Conservation (phyloP, 2,888 invertebrate genomes). For the Hemicrepidius hirtus region DNA sequence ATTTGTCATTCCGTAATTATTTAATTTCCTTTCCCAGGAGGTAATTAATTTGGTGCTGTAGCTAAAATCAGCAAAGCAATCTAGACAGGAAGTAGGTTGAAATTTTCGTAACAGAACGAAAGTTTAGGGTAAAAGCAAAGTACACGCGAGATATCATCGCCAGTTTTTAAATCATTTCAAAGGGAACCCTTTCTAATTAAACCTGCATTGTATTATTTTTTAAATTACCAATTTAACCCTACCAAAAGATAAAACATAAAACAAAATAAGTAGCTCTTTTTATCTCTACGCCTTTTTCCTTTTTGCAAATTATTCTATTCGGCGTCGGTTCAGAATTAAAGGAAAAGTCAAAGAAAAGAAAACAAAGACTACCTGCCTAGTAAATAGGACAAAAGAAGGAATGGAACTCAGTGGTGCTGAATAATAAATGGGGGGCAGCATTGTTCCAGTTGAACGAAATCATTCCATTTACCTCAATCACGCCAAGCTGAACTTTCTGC, state of each 20-base stretch:
- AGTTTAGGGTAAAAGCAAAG: not conserved
- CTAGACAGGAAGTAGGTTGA: not conserved
- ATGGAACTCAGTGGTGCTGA: conserved; percentile 40
- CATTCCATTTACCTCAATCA: conserved; percentile 42
- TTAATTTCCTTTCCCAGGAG: conserved; percentile 25
- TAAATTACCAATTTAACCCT: conserved; percentile 5
- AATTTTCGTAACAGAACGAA: not conserved
- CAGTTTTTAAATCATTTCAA: not conserved
- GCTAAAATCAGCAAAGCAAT: conserved; percentile 15
- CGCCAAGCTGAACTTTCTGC: conserved; percentile 14
- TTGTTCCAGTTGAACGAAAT: conserved; percentile 45
- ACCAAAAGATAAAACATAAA: not conserved
- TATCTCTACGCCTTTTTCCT: conserved; percentile 1
- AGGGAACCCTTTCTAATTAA: not conserved
- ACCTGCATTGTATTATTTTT: conserved; percentile 8
- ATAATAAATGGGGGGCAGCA: conserved; percentile 44
- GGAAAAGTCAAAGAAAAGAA: conserved; percentile 36
- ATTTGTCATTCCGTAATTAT: conserved; percentile 31
- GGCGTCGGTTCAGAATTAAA: conserved; percentile 19
- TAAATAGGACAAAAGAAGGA: conserved; percentile 40
- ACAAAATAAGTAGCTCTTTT: not conserved
- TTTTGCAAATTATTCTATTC: conserved; percentile 10
- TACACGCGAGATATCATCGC: not conserved
- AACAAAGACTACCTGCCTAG: conserved; percentile 43
- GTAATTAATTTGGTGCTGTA: conserved; percentile 26